phyloP scores from a whole-genome alignment of 2,113 vertebrate genomes.

The Xerus inauris region DNA sequence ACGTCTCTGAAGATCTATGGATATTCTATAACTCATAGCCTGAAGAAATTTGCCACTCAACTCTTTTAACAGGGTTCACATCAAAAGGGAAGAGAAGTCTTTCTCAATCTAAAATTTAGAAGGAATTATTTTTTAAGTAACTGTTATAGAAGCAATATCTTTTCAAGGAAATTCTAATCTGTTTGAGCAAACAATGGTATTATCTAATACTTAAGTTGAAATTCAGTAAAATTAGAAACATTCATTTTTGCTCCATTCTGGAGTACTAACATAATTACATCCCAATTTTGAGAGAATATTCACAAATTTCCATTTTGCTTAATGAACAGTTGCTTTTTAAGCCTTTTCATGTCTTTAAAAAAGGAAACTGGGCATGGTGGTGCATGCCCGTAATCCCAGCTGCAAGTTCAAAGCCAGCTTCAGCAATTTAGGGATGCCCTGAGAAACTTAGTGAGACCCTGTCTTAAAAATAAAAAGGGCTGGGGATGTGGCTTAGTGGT shows the following conservation, averaged over 20 bases:
- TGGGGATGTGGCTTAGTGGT: too few relatives aligned
- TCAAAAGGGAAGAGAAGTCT: not conserved
- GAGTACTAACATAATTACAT: not conserved
- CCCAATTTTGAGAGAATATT: conserved; percentile 6
- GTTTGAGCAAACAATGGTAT: not conserved
- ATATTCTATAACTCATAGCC: not conserved
- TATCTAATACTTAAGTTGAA: not conserved
- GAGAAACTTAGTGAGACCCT: too few relatives aligned
- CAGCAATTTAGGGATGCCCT: too few relatives aligned
- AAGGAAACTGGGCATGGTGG: too few relatives aligned
- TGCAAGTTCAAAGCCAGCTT: too few relatives aligned
- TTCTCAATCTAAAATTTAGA: not conserved
- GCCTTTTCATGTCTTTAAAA: not conserved
- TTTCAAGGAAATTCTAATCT: conserved; percentile 17
- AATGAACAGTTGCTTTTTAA: not conserved
- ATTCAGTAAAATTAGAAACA: not conserved
- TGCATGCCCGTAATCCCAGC: too few relatives aligned
- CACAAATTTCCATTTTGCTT: not conserved
- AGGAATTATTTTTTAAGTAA: not conserved
- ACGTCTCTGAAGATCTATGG: not conserved
- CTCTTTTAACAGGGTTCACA: not conserved
- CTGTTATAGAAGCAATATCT: not conserved
- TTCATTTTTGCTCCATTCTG: not conserved
- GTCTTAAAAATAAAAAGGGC: too few relatives aligned
- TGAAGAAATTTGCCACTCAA: not conserved